phyloP scores from a whole-genome alignment of 2,888 invertebrate genomes.

The Acanthococcus lagerstroemiae region DNA sequence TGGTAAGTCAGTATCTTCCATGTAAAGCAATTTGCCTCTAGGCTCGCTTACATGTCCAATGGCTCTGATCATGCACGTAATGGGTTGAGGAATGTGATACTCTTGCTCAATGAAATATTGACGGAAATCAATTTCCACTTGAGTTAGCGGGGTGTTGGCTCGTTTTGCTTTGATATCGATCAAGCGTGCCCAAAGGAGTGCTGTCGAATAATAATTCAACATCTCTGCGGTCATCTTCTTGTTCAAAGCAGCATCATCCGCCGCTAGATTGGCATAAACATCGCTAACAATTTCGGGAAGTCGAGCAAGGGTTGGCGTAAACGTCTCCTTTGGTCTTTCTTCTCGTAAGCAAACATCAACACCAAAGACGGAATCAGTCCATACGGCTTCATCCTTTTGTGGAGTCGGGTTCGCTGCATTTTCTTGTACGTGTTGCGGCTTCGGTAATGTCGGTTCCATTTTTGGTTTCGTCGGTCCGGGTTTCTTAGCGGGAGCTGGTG shows the following conservation, averaged over 20 bases:
- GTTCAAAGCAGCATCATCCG: neutral
- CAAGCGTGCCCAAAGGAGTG: neutral
- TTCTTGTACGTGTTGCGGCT: neutral
- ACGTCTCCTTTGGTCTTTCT: neutral
- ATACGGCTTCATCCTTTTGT: neutral
- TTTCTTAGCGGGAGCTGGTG: neutral
- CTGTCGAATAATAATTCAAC: neutral
- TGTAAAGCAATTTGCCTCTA: neutral
- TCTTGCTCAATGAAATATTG: neutral
- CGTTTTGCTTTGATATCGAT: neutral
- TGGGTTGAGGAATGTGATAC: neutral
- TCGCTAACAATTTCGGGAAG: neutral
- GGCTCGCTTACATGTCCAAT: neutral
- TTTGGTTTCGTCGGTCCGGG: neutral
- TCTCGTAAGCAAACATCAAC: neutral
- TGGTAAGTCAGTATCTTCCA: neutral
- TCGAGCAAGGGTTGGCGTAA: neutral
- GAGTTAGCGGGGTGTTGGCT: neutral
- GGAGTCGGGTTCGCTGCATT: neutral
- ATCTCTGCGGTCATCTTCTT: neutral
- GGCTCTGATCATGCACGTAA: neutral
- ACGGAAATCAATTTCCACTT: neutral
- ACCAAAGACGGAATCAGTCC: slow-evolving; percentile 1
- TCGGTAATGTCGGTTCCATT: neutral
- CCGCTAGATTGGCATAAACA: neutral